Evolutionary conservation across 2,888 invertebrate species (phyloP), one percentile per base, ranked within the genome.

Genomic region (Drosophila kuntzei): DNA sequence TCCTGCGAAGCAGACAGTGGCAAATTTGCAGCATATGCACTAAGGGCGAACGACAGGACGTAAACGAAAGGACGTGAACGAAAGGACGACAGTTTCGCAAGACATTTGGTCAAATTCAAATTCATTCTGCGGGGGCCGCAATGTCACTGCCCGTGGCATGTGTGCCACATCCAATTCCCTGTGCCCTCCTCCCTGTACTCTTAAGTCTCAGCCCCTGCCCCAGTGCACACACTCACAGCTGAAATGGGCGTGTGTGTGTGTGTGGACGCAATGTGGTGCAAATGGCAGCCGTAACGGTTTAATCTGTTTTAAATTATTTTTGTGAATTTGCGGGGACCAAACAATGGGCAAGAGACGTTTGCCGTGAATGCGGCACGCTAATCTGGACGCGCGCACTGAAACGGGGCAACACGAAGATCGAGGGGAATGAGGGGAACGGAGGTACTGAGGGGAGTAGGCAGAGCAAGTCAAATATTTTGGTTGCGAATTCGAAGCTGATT

Each of bases 221-320:
- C n/a, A 37, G 16, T 37, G 37, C 36, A 47, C 43, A 47, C 49
- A 36, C 50, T 18, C 44, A 2, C 27, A 43, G 53, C 57, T 16
- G 4, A 51, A 55, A 36, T 29, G 29, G 60, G 71, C 43, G 65
- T 32, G 54, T 59, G 65, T 57, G 51, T 49, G 57, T 66, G 68
- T 71, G 66, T 37, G 59, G 57, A 73, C 79, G 81, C 84, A 76
- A 85, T 81, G 87, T 83, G 81, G 87, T 84, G 90, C 79, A 77
- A 90, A 90, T 87, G 90, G 87, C 89, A 80, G 89, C 81, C 90
- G 82, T 85, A 90, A 89, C 91, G 90, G 80, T 89, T 90, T 91
- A 90, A 91, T 91, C 91, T 91, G 81, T 91, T 90, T 91, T 91
- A 90, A 91, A 90, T 90, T 90, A 90, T 90, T 87, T 86, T 80